Conservation (phyloP, 2,888 invertebrate genomes). For the Tenthredo notha region DNA sequence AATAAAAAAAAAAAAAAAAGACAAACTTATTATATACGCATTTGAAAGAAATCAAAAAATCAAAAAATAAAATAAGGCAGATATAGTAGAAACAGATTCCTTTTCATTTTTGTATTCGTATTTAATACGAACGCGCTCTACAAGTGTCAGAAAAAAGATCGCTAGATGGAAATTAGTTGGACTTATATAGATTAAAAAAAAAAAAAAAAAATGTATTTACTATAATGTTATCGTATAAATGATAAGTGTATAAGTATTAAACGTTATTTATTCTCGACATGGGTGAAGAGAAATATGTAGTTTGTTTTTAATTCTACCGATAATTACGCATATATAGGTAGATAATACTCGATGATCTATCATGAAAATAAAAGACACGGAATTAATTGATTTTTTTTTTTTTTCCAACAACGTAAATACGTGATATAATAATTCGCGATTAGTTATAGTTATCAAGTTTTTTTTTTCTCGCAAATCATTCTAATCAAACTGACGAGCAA, state of each 20-base stretch:
- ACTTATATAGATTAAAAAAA: neutral
- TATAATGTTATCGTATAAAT: neutral
- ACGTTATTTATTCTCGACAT: neutral
- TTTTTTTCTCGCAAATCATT: neutral
- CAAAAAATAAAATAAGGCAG: neutral
- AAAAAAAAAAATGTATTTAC: neutral
- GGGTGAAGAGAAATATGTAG: neutral
- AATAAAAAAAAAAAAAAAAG: neutral
- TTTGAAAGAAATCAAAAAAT: neutral
- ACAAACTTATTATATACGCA: neutral
- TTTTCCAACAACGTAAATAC: neutral
- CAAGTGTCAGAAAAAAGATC: neutral
- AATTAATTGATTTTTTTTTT: neutral
- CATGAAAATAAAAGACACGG: neutral
- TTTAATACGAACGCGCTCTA: neutral
- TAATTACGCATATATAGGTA: neutral
- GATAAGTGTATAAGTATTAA: neutral
- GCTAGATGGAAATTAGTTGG: neutral
- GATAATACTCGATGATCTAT: neutral
- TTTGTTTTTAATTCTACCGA: neutral
- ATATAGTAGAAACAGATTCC: neutral
- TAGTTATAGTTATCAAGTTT: neutral
- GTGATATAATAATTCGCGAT: neutral
- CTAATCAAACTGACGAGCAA: neutral
- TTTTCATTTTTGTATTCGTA: neutral